Base-by-base conservation (phyloP, 1,140 invertebrate genomes). In the Onthophagus taurus region DNA sequence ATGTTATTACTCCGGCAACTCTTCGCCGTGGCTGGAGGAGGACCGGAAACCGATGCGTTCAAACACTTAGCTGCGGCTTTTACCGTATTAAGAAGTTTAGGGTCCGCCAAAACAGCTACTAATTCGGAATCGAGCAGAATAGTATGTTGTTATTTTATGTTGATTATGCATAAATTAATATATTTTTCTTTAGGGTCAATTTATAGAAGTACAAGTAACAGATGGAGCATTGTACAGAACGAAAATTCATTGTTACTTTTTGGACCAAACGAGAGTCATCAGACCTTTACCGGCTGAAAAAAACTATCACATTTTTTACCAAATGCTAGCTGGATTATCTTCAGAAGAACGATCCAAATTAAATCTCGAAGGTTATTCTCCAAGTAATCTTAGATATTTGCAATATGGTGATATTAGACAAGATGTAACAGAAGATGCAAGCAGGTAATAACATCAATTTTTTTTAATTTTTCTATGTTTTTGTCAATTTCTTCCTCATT, bases 231-330 rank as follows among this genome's bases (percentile, higher is more conserved):
- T 96, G 18, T 94, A 95, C 65, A 77, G 91, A 58, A 94, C 91
- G 3, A 95, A 94, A 74, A 94, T 95, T 51, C 90, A 95, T 62
- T 94, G 89, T 65, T 94, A 94, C 60, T 94, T 94, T 68, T 67
- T 92, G 49, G 90, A 96, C 60, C 87, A 95, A 68, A 92, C 87
- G 19, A 76, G 92, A 39, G 89, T 95, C 11, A 90, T 93, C 44
- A 72, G 79, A 19, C 87, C 87, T 4, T 69, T 89, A 48, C 72
- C 81, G 6, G 81, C 85, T 57, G 91, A 95, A 67, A 91, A 92
- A 58, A 96, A 95, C 69, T 97, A 94, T 63, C 91, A 96, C 60
- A 94, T 96, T 60, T 97, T 97, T 71, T 97, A 97, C 69, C 91
- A 97, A 69, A 85, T 97, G 83, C 69, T 97, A 17, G 89, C 89